A percentile compares a stretch with the other conserved stretches of the same genome.
Evolutionary conservation across 1,140 invertebrate genomes (phyloP).

Genomic region (Trypoxylus dichotomus): DNA sequence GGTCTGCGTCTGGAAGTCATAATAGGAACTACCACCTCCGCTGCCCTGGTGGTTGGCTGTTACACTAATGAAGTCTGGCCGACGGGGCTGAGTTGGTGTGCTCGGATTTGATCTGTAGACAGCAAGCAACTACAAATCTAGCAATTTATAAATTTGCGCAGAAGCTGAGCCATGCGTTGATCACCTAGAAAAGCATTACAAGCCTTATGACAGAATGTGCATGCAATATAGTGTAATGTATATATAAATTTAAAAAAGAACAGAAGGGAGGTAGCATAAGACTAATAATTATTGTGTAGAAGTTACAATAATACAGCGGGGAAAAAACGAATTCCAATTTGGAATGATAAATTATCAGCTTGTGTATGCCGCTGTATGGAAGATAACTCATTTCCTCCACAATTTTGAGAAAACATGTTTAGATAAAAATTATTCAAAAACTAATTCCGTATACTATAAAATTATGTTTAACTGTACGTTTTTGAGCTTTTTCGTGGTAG

Average conservation of each 20-base stretch:
- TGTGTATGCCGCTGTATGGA: no score
- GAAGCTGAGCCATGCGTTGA: conserved; percentile 6
- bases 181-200: conserved; percentile 13
- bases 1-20: conserved; percentile 52
- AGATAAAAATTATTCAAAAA: no score
- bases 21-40: conserved; percentile 35
- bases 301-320: no score
- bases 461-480: no score
- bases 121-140: conserved; percentile 48
- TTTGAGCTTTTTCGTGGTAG: no score
- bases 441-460: no score
- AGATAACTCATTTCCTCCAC: no score
- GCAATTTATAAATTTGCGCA: conserved; percentile 18
- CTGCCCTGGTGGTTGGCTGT: conserved; percentile 53
- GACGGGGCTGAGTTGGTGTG: conserved; percentile 81
- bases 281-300: no score
- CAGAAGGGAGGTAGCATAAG: background rate
- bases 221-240: background rate
- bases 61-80: conserved; percentile 83
- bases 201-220: background rate
- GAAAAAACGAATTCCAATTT: no score
- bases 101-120: conserved; percentile 81
- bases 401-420: no score
- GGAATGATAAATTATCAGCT: no score
- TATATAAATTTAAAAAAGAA: background rate